A percentile compares a stretch with the other conserved stretches of the same genome.
Evolutionary conservation across 2,113 vertebrate species (phyloP).

Genomic region (Cryptotis parvus): DNA sequence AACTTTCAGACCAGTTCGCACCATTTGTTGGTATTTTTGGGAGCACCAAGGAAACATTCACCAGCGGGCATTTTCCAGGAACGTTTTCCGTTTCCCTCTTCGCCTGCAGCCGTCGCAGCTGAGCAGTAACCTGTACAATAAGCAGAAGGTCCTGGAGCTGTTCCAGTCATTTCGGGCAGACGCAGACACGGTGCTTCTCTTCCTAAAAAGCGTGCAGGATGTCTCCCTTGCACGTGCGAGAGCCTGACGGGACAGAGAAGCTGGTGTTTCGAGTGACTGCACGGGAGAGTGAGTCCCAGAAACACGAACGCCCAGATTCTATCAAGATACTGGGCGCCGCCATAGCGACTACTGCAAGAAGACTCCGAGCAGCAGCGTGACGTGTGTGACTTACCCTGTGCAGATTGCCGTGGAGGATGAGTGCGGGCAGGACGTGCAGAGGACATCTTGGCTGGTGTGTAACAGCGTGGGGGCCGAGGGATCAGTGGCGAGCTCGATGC

Average conservation of each 20-base stretch:
- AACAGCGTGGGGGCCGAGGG: constrained; percentile 95
- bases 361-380: constrained; percentile 90
- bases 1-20: constrained; percentile 95
- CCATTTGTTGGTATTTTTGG: constrained; percentile 95
- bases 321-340: constrained; percentile 93
- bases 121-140: constrained; percentile 96
- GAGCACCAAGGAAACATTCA: constrained; percentile 93
- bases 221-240: constrained; percentile 95
- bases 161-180: constrained; percentile 98
- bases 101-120: constrained; percentile 95
- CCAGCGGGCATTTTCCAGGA: constrained; percentile 93
- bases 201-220: constrained; percentile 96
- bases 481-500: constrained; percentile 93
- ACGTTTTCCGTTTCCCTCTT: constrained; percentile 98
- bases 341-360: constrained; percentile 93
- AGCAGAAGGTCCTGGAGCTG: constrained; percentile 96
- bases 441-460: constrained; percentile 95
- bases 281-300: constrained; percentile 89
- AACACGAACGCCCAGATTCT: constrained; percentile 92
- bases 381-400: constrained; percentile 95
- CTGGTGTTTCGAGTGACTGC: constrained; percentile 95
- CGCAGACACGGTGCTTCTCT: constrained; percentile 96
- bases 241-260: constrained; percentile 93
- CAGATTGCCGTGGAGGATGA: constrained; percentile 93
- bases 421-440: constrained; percentile 91